Evolutionary conservation across 1,140 invertebrate genomes (phyloP), one percentile per base, ranked within the genome.

Genomic region (Latrodectus geometricus): DNA sequence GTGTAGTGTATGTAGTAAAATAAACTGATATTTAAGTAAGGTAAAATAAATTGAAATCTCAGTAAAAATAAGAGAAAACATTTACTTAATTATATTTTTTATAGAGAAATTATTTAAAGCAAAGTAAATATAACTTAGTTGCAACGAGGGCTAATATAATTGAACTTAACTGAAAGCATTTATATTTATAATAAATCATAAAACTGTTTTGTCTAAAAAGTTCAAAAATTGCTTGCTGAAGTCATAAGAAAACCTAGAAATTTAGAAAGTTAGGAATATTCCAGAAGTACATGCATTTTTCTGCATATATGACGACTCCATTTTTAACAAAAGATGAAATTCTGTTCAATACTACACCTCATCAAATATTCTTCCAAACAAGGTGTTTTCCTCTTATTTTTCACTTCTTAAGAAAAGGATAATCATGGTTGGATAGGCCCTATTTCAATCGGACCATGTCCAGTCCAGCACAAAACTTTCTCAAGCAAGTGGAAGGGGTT

Each of bases 381-480:
- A 84, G 82, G 61, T 84, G 73, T 84, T 84, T 84, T 84, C 82
- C 61, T 76, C 61, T 76, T 73, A 56, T 75, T 84, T 84, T 76
- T 56, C 82, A 84, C 52, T 83, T 23, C 52, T 35, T 66, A 82
- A 73, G 69, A 82, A 81, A 84, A 69, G 61, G 68, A 84, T 17
- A 35, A 72, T 68, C 61, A 75, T 76, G 82, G 35, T 68, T 49
- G 82, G 82, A 68, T 76, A 23, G 82, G 50, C 56, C 56, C n/a
- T 68, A 84, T 72, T 73, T 65, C 82, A 84, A 84, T 84, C 82
- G 82, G 82, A 84, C 82, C 82, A 76, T 84, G 73, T 76, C 74
- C 50, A 56, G 50, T 76, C n/a, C 74, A 76, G 74, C 74, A 76
- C 74, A 61, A 56, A 76, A 9, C 54, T 76, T 52, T 76, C 21